A percentile compares a stretch with the other conserved stretches of the same genome.
Conservation (phyloP, 1,140 invertebrate species). For the Megalonaias nervosa region DNA sequence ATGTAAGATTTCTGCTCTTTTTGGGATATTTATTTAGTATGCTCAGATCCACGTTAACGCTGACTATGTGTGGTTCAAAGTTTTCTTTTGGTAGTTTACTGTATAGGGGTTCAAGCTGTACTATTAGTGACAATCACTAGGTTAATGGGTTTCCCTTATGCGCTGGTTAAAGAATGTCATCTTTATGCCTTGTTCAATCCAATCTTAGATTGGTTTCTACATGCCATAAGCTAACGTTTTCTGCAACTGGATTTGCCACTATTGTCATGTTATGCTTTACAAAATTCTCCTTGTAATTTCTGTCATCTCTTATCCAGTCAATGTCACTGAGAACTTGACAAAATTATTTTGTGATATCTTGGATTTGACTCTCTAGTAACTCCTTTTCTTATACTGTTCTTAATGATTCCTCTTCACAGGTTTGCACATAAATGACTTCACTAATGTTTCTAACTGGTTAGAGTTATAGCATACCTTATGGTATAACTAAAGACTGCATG, state of each 20-base stretch:
- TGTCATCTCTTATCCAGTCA: conserved; percentile 3
- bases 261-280: conserved; percentile 12
- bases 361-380: too few relatives aligned
- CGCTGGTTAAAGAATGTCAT: conserved; percentile 5
- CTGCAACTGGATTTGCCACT: conserved; percentile 6
- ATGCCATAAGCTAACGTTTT: conserved; percentile 17
- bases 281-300: conserved; percentile 13
- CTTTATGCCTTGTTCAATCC: conserved; percentile 19
- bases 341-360: too few relatives aligned
- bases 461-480: too few relatives aligned
- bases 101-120: conserved; percentile 22
- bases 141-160: conserved; percentile 11
- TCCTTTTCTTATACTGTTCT: too few relatives aligned
- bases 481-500: too few relatives aligned
- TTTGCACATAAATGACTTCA: too few relatives aligned
- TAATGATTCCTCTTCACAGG: too few relatives aligned
- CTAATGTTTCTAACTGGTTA: too few relatives aligned
- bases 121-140: conserved; percentile 10
- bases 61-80: conserved; percentile 34
- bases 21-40: conserved; percentile 31
- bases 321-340: not conserved
- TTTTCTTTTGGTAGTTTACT: conserved; percentile 9
- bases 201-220: conserved; percentile 5
- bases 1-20: conserved; percentile 25
- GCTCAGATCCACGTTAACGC: conserved; percentile 31